phyloP scores from a whole-genome alignment of 23 tunicate genomes.

The Pegea sp. region DNA sequence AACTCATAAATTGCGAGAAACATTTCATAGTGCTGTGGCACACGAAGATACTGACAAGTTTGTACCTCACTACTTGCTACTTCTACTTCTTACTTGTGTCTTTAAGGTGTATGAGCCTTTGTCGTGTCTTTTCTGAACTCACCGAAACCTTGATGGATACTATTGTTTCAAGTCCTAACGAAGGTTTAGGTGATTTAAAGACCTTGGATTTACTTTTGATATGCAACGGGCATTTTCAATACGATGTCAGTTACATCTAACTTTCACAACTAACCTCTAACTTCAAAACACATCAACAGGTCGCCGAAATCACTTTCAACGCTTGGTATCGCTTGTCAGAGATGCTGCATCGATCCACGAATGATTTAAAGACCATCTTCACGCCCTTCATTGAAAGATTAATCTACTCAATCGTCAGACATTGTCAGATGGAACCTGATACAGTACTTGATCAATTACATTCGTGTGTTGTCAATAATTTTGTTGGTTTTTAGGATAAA shows the following conservation, averaged over 20 bases:
- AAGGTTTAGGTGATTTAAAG: conserved; percentile 58
- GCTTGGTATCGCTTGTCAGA: conserved; percentile 86
- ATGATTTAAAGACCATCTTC: conserved; percentile 22
- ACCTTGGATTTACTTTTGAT: conserved; percentile 49
- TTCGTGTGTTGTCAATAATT: not conserved
- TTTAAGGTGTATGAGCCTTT: conserved; percentile 61
- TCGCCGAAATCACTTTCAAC: conserved; percentile 87
- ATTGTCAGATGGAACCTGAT: conserved; percentile 95
- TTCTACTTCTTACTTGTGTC: not conserved
- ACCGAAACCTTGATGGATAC: conserved; percentile 53
- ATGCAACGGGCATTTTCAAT: conserved; percentile 86
- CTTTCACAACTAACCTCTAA: too few species aligned
- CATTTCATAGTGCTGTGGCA: conserved; percentile 62
- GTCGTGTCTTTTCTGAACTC: conserved; percentile 83
- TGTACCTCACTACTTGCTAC: not conserved
- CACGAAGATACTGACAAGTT: conserved; percentile 89
- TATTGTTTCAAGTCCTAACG: conserved; percentile 50
- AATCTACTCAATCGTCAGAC: conserved; percentile 54
- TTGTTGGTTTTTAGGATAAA: conserved; percentile 23
- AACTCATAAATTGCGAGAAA: conserved; percentile 17
- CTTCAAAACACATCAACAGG: too few species aligned
- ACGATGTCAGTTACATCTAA: conserved; percentile 27
- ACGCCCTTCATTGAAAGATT: conserved; percentile 51
- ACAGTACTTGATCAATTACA: conserved; percentile 14
- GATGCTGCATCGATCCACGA: conserved; percentile 28